Evolutionary conservation across 2,113 vertebrate species (phyloP), one percentile per base, ranked within the genome.

Genomic region (Tinamus guttatus): DNA sequence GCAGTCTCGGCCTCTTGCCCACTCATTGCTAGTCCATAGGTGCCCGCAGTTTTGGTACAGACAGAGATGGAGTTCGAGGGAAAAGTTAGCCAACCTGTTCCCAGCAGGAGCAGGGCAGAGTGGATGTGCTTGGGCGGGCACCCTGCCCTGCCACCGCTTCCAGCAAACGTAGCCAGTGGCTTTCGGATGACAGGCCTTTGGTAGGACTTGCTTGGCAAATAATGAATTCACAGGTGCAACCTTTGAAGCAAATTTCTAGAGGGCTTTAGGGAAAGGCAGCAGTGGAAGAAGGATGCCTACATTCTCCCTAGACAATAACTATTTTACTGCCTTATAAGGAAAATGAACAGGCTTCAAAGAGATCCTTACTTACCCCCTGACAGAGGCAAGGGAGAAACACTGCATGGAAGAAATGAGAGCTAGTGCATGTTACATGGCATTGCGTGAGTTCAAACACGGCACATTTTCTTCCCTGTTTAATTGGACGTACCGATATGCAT

Each of bases 401-500:
- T 0, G 1, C 20, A 7, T 0, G 8, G 62, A 79, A 81, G 58
- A 74, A 94, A 38, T 2, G 3, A 4, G 3, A 75, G 60, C 47
- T 36, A 63, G 41, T n/a, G 28, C 56, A 83, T 59, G 45, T 47
- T 62, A 11, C 13, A 1, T 3, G 24, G 68, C n/a, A 93, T 20
- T 7, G 7, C 0, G 2, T 7, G 34, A 78, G 62, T 52, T 38
- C 77, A 78, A 0, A 7, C 43, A 74, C 15, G 18, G 47, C 58
- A 58, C 18, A 24, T 22, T 54, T 34, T 20, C 4, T 11, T 22
- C 59, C 38, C 49, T 49, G 4, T 2, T 22, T 4, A 4, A 1
- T 54, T 76, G 60, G 71, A 94, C 87, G 11, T 97, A 99, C 99
- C 99, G 98, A 96, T 99, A 99, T 0, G 99, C 99, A 60, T 99